phyloP scores from a whole-genome alignment of 2,888 invertebrate genomes.

The Abrostola triplasia region DNA sequence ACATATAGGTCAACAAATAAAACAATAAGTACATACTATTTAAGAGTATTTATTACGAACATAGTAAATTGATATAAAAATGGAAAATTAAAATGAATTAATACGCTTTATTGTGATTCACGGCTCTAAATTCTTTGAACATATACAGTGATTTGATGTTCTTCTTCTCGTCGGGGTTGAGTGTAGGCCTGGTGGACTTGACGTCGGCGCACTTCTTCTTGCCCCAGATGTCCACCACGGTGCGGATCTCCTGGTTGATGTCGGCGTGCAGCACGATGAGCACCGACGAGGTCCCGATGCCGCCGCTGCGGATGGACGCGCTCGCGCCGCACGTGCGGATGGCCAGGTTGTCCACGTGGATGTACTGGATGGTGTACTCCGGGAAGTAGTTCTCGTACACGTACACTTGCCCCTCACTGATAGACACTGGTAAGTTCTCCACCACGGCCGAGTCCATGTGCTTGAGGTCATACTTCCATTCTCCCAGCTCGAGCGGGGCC shows the following conservation, averaged over 20 bases:
- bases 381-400: slow-evolving; percentile 81
- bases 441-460: slow-evolving; percentile 78
- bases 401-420: slow-evolving; percentile 76
- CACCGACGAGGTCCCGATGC: slow-evolving; percentile 69
- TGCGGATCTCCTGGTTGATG: slow-evolving; percentile 75
- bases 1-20: slow-evolving; percentile 1
- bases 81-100: slow-evolving; percentile 17
- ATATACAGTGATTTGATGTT: slow-evolving; percentile 67
- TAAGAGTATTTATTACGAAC: slow-evolving; percentile 20
- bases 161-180: slow-evolving; percentile 42
- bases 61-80: slow-evolving; percentile 16
- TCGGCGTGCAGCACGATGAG: slow-evolving; percentile 75
- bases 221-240: slow-evolving; percentile 82
- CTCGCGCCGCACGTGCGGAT: slow-evolving; percentile 76
- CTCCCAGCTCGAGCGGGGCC: slow-evolving; percentile 73
- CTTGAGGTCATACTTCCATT: slow-evolving; percentile 67
- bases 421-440: slow-evolving; percentile 73
- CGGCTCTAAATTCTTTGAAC: slow-evolving; percentile 63
- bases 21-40: not conserved
- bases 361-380: slow-evolving; percentile 72
- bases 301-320: slow-evolving; percentile 72
- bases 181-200: slow-evolving; percentile 8
- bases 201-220: slow-evolving; percentile 44
- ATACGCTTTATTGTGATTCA: slow-evolving; percentile 70
- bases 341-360: slow-evolving; percentile 79